Evolutionary conservation across 2,797 vertebrate genomes (phyloP).

Genomic region (Glossophaga mutica): DNA sequence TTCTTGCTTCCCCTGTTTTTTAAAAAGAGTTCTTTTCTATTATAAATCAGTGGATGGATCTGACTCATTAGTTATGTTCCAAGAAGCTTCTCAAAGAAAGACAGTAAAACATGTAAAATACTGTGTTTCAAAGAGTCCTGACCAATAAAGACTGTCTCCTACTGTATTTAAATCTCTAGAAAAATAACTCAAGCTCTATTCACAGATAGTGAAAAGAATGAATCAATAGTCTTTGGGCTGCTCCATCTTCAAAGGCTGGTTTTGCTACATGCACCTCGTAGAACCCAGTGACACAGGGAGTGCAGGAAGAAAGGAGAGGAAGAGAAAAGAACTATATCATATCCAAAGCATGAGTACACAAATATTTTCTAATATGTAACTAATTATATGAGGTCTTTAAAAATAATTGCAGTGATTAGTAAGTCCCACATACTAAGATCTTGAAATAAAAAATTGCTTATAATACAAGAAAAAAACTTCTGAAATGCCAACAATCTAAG

Average conservation of each 20-base stretch:
- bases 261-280: background rate
- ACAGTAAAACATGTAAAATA: background rate
- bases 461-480: background rate
- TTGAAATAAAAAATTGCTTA: background rate
- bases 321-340: background rate
- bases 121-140: background rate
- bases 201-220: background rate
- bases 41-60: background rate
- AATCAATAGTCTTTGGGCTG: background rate
- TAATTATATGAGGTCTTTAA: background rate
- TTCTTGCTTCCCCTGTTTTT: background rate
- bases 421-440: background rate
- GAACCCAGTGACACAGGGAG: background rate
- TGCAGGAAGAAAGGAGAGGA: background rate
- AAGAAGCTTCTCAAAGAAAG: slow-evolving; percentile 6
- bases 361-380: background rate
- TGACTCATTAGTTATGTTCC: background rate
- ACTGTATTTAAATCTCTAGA: background rate
- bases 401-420: background rate
- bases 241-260: background rate
- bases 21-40: background rate
- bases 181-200: background rate
- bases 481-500: background rate
- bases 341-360: background rate
- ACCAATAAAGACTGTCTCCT: background rate